These are phyloP conservation scores for Brachionus calyciflorus DNA, from an alignment of 1,140 invertebrate genomes.

Conservation along the genomic window DNA sequence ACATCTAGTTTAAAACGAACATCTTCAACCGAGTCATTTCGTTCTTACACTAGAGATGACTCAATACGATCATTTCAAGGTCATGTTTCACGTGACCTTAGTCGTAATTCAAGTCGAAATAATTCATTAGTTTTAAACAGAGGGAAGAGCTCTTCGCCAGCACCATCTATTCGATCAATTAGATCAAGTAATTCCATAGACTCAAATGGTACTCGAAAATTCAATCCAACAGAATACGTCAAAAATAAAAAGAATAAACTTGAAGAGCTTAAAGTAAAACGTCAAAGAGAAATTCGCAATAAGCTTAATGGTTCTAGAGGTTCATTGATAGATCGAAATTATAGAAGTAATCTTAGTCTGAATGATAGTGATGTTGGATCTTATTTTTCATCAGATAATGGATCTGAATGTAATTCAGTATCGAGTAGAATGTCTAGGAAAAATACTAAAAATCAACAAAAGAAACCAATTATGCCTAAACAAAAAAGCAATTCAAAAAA, in stretches of 20 bases:
- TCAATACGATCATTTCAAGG: neutral
- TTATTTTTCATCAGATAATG: constrained; percentile 29
- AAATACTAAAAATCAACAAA: neutral
- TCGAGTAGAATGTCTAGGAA: constrained; percentile 10
- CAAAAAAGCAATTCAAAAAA: neutral
- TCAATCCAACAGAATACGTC: constrained; percentile 41
- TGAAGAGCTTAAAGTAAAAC: neutral
- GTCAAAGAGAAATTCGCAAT: neutral
- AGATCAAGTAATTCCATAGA: neutral
- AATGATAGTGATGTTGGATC: constrained; percentile 13
- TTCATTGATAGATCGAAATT: neutral
- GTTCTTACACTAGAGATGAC: constrained; percentile 11
- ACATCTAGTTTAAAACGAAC: constrained; percentile 9
- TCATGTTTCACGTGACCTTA: neutral
- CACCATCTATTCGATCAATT: neutral
- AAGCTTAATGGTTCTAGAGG: neutral
- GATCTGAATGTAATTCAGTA: constrained; percentile 16
- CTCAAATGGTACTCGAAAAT: neutral
- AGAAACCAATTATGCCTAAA: neutral
- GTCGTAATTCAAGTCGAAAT: neutral
- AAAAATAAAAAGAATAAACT: constrained; percentile 39
- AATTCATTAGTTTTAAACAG: neutral
- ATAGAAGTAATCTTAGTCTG: neutral
- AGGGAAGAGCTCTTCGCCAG: constrained; percentile 2
- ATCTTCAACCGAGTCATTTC: constrained; percentile 8